These are phyloP conservation scores for Crenuchus spilurus DNA, from an alignment of 2,797 vertebrate genomes.

Conservation along the genomic window DNA sequence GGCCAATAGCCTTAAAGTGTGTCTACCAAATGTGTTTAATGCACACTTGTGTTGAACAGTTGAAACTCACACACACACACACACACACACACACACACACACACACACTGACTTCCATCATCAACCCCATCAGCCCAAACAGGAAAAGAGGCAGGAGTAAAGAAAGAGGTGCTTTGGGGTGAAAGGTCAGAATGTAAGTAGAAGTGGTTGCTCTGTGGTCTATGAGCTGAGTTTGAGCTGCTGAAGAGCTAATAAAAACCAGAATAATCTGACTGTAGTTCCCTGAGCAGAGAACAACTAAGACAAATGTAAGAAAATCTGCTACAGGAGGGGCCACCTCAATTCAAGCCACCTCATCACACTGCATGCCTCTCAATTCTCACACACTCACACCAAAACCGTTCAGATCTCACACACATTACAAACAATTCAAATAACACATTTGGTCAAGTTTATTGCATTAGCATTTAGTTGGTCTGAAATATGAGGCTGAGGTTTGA, in stretches of 20 bases:
- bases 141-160: conserved; percentile 1
- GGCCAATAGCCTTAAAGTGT: background rate
- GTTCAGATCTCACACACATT: too few relatives aligned
- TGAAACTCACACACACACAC: background rate
- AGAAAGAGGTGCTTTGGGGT: conserved; percentile 64
- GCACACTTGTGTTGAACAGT: background rate
- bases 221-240: background rate
- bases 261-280: background rate
- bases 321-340: background rate
- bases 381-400: too few relatives aligned
- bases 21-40: background rate
- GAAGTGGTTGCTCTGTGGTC: conserved; percentile 31
- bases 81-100: background rate
- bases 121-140: background rate
- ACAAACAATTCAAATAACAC: too few relatives aligned
- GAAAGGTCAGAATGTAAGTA: conserved; percentile 56
- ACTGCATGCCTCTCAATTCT: too few relatives aligned
- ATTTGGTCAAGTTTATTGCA: too few relatives aligned
- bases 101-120: background rate
- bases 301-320: background rate
- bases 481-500: too few relatives aligned
- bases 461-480: too few relatives aligned
- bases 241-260: conserved; percentile 40
- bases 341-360: background rate
- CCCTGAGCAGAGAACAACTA: background rate